A percentile compares a stretch with the other conserved stretches of the same genome.
Evolutionary conservation across 2,888 invertebrate genomes (phyloP).

Genomic region (Spilosoma lubricipeda): DNA sequence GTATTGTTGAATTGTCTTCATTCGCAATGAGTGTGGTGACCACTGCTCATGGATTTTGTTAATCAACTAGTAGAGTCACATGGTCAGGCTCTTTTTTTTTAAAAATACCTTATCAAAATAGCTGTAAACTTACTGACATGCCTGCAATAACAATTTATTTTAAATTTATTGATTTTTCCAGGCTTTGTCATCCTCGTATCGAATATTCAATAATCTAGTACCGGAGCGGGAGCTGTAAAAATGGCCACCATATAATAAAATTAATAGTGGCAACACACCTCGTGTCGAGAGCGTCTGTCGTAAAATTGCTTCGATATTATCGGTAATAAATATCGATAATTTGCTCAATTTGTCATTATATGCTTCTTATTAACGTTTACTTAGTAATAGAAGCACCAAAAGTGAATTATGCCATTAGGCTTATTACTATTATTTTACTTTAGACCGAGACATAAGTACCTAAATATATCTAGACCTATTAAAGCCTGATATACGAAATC

Average conservation of each 20-base stretch:
- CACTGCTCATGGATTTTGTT: too few relatives aligned
- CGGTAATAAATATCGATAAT: constrained; percentile 29
- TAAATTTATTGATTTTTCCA: constrained; percentile 34
- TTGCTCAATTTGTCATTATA: constrained; percentile 22
- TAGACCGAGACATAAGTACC: too few relatives aligned
- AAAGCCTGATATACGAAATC: too few relatives aligned
- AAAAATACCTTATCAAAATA: background rate
- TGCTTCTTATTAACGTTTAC: background rate
- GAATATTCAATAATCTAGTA: constrained; percentile 35
- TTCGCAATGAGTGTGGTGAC: too few relatives aligned
- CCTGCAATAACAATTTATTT: constrained; percentile 15
- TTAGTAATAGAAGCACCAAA: background rate
- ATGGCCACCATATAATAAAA: constrained; percentile 25
- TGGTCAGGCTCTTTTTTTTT: too few relatives aligned
- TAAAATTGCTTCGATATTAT: constrained; percentile 26
- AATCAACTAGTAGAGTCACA: too few relatives aligned
- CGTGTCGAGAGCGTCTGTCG: background rate
- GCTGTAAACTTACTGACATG: too few relatives aligned
- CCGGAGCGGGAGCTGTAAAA: constrained; percentile 13
- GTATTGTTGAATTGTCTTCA: too few relatives aligned
- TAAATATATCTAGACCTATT: too few relatives aligned
- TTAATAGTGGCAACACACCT: constrained; percentile 30
- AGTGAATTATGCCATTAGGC: background rate
- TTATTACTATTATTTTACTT: background rate
- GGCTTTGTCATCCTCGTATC: constrained; percentile 17